These are phyloP conservation scores for Smithornis capensis DNA, from an alignment of 2,113 vertebrate species.

Conservation along the genomic window DNA sequence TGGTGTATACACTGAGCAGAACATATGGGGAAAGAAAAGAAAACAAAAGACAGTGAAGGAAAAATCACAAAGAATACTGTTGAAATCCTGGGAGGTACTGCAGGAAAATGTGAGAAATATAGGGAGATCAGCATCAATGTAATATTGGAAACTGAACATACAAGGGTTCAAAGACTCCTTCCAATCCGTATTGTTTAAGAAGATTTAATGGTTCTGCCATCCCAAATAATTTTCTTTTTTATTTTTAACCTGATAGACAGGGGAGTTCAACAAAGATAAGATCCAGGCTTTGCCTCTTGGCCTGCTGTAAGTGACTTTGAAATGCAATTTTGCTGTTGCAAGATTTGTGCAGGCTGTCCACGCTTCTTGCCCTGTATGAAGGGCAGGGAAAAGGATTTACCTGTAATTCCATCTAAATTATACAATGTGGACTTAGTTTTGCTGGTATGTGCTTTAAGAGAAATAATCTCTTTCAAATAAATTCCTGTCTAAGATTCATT, in stretches of 20 bases:
- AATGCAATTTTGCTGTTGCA: neutral
- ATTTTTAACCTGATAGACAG: neutral
- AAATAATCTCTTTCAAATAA: neutral
- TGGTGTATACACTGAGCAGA: neutral
- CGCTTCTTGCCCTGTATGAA: neutral
- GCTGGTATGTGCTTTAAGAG: neutral
- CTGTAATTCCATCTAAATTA: neutral
- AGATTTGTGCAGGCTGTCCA: neutral
- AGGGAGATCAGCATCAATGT: neutral
- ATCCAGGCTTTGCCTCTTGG: neutral
- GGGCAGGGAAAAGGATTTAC: neutral
- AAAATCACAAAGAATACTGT: neutral
- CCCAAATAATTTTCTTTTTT: neutral
- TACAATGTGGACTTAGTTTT: neutral
- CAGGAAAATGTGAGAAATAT: neutral
- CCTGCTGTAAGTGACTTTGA: neutral
- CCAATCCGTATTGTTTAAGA: neutral
- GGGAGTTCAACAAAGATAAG: neutral
- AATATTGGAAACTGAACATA: neutral
- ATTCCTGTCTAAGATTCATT: neutral
- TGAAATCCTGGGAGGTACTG: neutral
- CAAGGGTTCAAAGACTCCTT: neutral
- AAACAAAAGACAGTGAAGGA: neutral
- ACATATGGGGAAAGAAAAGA: neutral
- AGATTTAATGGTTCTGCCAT: neutral